A percentile compares a stretch with the other conserved stretches of the same genome.
phyloP scores from a whole-genome alignment of 2,113 vertebrate genomes.

The Morone chrysops region DNA sequence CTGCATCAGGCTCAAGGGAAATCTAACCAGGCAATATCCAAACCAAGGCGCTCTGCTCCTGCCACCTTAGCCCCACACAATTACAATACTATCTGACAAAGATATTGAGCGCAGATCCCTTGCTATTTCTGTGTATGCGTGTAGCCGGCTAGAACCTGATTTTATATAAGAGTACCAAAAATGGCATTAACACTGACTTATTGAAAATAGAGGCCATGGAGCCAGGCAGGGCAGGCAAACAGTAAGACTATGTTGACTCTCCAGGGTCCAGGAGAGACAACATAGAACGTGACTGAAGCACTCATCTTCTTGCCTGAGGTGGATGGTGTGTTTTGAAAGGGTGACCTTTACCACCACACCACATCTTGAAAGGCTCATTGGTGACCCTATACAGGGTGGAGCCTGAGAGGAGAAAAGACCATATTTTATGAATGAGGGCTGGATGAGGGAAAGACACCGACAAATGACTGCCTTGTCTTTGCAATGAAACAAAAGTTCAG shows the following conservation, averaged over 20 bases:
- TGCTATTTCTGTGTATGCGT: slow-evolving; percentile 67
- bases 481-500: neutral
- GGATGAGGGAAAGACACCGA: neutral
- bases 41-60: slow-evolving; percentile 65
- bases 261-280: slow-evolving; percentile 15
- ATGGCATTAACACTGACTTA: slow-evolving; percentile 72
- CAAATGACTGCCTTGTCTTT: slow-evolving; percentile 1
- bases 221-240: slow-evolving; percentile 46
- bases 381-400: neutral
- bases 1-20: slow-evolving; percentile 78
- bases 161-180: slow-evolving; percentile 73
- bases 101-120: slow-evolving; percentile 81
- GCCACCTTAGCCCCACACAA: slow-evolving; percentile 79
- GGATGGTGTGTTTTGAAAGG: slow-evolving; percentile 26
- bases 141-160: slow-evolving; percentile 42
- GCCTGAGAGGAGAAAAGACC: neutral
- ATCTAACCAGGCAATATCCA: slow-evolving; percentile 83
- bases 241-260: slow-evolving; percentile 43
- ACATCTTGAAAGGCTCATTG: slow-evolving; percentile 3
- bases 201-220: slow-evolving; percentile 66
- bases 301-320: slow-evolving; percentile 21
- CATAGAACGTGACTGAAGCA: neutral
- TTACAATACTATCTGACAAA: slow-evolving; percentile 83
- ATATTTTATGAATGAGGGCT: neutral
- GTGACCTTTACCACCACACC: slow-evolving; percentile 37